These are phyloP conservation scores for Eristalis arbustorum DNA, from an alignment of 2,888 invertebrate genomes.

Conservation along the genomic window DNA sequence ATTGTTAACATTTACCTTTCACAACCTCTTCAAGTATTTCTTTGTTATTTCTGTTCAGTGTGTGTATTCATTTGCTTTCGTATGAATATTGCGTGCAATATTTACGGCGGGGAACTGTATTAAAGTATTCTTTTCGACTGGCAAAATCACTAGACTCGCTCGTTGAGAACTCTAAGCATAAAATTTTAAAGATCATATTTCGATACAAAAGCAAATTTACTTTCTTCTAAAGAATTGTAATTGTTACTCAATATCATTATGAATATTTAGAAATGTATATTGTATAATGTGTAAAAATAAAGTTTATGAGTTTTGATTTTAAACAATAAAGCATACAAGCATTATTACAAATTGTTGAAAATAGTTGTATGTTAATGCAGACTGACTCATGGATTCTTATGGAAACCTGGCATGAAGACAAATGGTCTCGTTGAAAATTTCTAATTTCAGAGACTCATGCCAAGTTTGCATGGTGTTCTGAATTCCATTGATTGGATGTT, in stretches of 20 bases:
- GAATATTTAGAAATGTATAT: conserved; percentile 59
- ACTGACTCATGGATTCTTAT: not conserved
- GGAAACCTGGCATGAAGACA: not conserved
- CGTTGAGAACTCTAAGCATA: conserved; percentile 53
- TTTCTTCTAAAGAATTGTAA: conserved; percentile 60
- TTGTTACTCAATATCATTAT: conserved; percentile 66
- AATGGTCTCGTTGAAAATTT: not conserved
- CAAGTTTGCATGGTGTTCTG: too few relatives aligned
- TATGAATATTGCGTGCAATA: conserved; percentile 55
- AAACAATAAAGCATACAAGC: conserved; percentile 64
- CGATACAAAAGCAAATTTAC: conserved; percentile 34
- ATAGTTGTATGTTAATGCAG: not conserved
- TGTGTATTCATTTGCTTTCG: conserved; percentile 62
- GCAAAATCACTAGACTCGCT: conserved; percentile 37
- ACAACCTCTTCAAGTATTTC: conserved; percentile 52
- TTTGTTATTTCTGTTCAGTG: conserved; percentile 54
- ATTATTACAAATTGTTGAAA: conserved; percentile 65
- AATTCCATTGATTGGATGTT: too few relatives aligned
- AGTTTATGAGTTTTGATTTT: conserved; percentile 59
- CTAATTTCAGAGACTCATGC: too few relatives aligned
- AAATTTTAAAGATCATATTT: conserved; percentile 10
- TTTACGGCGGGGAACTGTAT: conserved; percentile 37
- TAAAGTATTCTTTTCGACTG: conserved; percentile 65
- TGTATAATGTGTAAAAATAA: conserved; percentile 61
- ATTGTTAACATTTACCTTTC: conserved; percentile 51